Evolutionary conservation across 1,140 invertebrate genomes (phyloP), one percentile per base, ranked within the genome.

Genomic region (Drosophila kikkawai): DNA sequence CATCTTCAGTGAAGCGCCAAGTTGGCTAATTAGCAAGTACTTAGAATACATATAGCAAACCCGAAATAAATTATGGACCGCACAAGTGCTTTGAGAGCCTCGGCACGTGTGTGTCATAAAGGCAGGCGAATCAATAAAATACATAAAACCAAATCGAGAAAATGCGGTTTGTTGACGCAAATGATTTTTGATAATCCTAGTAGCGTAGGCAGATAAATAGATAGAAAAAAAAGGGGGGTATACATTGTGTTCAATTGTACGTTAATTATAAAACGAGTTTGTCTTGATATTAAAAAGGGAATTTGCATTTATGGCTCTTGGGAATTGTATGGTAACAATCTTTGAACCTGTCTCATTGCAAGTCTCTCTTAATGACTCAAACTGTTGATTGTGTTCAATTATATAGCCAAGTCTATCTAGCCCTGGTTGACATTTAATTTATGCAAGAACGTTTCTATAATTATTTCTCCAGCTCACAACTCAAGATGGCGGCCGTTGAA

Each of bases 401-500:
- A 15, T 22, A 39, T 15, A 9, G n/a, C 22, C 7, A 12, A 4
- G 6, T 13, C 45, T 12, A 50, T 13, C 45, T 12, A 50, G 15
- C 51, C 51, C 17, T 22, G 22, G 34, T 7, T 36, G 13, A 15
- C 19, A 57, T 11, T 26, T 57, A 22, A 57, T 57, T 42, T 57
- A 34, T 34, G 15, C 19, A 17, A 47, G 26, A 66, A 39, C 60
- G 37, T 42, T 59, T 48, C 36, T 48, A 42, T 56, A 56, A 56
- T 56, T 39, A 56, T 56, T 26, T 19, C 36, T 45, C 17, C 41
- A 64, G 51, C 64, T 48, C 53, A 68, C 41, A 75, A 47, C 47
- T 26, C 64, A 86, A 86, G 12, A 86, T 91, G 82, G 94, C 94
- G n/a, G 93, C 93, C 45, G 94, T 95, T 50, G 92, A 94, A 61